Conservation (phyloP, 2,797 vertebrate species). For the Perodicticus potto region DNA sequence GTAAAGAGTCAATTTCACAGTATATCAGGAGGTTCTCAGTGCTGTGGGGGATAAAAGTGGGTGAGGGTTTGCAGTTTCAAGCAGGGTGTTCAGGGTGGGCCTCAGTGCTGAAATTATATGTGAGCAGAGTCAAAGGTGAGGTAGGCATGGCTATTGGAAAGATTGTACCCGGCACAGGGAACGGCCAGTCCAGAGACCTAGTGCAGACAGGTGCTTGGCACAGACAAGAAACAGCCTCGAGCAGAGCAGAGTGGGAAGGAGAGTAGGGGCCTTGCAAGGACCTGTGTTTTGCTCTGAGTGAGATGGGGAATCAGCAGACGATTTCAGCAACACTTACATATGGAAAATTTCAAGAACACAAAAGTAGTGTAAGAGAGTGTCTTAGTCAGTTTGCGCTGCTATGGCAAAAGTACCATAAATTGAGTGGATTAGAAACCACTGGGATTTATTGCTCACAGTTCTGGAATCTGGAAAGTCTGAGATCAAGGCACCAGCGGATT, state of each 20-base stretch:
- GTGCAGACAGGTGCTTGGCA: not conserved
- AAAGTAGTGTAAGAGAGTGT: not conserved
- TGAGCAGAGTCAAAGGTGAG: not conserved
- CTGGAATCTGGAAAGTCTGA: not conserved
- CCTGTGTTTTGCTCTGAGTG: not conserved
- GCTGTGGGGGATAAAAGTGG: not conserved
- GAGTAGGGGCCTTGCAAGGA: rapidly evolving
- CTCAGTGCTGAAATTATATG: not conserved
- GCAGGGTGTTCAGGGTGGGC: not conserved
- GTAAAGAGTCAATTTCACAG: not conserved
- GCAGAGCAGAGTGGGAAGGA: rapidly evolving
- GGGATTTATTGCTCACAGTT: too few species aligned
- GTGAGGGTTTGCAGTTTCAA: not conserved
- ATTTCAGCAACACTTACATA: not conserved
- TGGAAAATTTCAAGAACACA: not conserved
- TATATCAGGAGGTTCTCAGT: not conserved
- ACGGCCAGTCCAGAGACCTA: not conserved
- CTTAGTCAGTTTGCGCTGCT: not conserved
- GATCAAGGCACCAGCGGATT: not conserved
- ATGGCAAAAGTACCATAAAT: not conserved
- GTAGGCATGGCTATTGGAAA: not conserved
- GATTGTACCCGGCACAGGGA: too few species aligned
- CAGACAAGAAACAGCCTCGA: rapidly evolving
- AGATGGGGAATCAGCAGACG: not conserved
- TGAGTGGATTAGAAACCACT: not conserved